Percentiles rank a stretch among this genome's conserved stretches.
These are phyloP conservation scores for Anastatus disparis DNA, from an alignment of 1,140 invertebrate genomes.

Conservation along the genomic window DNA sequence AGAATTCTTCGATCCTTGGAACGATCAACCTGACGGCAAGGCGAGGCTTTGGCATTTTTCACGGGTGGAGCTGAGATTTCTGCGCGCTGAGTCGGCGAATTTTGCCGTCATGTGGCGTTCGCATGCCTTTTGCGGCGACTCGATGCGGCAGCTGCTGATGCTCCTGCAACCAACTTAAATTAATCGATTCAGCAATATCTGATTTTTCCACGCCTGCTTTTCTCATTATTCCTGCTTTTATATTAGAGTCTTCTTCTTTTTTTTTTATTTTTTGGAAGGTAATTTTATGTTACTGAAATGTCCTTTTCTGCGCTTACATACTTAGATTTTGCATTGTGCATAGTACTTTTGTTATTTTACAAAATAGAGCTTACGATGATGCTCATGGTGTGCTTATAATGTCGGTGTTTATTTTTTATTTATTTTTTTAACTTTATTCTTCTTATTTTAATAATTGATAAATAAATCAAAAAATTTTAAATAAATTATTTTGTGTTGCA, in stretches of 20 bases:
- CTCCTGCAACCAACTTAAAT: slow-evolving; percentile 12
- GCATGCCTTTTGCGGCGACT: neutral
- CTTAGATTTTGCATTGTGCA: neutral
- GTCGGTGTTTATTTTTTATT: too few relatives aligned
- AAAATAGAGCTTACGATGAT: neutral
- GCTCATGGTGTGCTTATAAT: too few relatives aligned
- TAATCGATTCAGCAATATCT: slow-evolving; percentile 34
- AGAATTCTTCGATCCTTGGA: neutral
- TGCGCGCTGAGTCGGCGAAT: slow-evolving; percentile 29
- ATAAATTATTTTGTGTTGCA: too few relatives aligned
- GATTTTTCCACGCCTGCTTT: slow-evolving; percentile 31
- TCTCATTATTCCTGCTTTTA: slow-evolving; percentile 14
- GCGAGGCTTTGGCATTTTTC: slow-evolving; percentile 14
- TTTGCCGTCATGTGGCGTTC: slow-evolving; percentile 5
- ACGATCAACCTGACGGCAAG: slow-evolving; percentile 16
- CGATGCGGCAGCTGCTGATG: neutral
- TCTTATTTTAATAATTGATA: too few relatives aligned
- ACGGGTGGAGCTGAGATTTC: slow-evolving; percentile 8
- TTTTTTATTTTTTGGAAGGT: neutral
- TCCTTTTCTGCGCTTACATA: neutral
- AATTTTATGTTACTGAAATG: neutral
- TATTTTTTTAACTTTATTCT: too few relatives aligned
- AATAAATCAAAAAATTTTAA: too few relatives aligned
- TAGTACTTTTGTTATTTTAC: neutral
- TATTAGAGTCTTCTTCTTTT: neutral